A percentile compares a stretch with the other conserved stretches of the same genome.
These are phyloP conservation scores for Elymnias hypermnestra DNA, from an alignment of 1,140 invertebrate species.

Conservation along the genomic window DNA sequence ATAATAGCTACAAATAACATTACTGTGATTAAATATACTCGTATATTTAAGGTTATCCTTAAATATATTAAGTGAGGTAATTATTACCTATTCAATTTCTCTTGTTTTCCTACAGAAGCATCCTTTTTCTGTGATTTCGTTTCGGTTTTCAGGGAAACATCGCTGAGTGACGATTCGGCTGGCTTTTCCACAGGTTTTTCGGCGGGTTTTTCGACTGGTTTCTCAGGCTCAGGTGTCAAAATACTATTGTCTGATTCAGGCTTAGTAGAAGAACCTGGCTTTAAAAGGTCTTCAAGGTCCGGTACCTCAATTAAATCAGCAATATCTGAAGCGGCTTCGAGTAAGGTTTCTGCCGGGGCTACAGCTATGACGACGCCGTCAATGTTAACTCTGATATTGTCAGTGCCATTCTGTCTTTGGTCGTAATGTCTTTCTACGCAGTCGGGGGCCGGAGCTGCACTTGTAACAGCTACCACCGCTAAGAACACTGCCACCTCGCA, in stretches of 20 bases:
- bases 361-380: slow-evolving; percentile 81
- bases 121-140: slow-evolving; percentile 47
- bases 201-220: slow-evolving; percentile 25
- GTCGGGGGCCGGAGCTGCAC: slow-evolving; percentile 39
- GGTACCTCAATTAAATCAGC: slow-evolving; percentile 25
- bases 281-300: slow-evolving; percentile 26
- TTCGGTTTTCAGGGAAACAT: slow-evolving; percentile 32
- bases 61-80: no score
- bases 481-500: slow-evolving; percentile 49
- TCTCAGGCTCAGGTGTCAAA: slow-evolving; percentile 19
- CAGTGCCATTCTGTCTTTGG: slow-evolving; percentile 83
- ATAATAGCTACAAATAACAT: no score
- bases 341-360: slow-evolving; percentile 56
- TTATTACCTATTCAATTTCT: slow-evolving; percentile 58
- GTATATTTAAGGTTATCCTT: no score
- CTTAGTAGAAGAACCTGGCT: slow-evolving; percentile 18
- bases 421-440: slow-evolving; percentile 73
- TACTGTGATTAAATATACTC: no score
- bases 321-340: slow-evolving; percentile 54
- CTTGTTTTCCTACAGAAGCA: slow-evolving; percentile 38
- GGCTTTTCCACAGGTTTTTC: slow-evolving; percentile 32
- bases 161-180: slow-evolving; percentile 33
- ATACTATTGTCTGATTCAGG: slow-evolving; percentile 22
- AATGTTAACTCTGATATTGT: slow-evolving; percentile 81
- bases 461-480: slow-evolving; percentile 21